These are phyloP conservation scores for Tadarida brasiliensis DNA, from an alignment of 2,797 vertebrate genomes.

Conservation along the genomic window DNA sequence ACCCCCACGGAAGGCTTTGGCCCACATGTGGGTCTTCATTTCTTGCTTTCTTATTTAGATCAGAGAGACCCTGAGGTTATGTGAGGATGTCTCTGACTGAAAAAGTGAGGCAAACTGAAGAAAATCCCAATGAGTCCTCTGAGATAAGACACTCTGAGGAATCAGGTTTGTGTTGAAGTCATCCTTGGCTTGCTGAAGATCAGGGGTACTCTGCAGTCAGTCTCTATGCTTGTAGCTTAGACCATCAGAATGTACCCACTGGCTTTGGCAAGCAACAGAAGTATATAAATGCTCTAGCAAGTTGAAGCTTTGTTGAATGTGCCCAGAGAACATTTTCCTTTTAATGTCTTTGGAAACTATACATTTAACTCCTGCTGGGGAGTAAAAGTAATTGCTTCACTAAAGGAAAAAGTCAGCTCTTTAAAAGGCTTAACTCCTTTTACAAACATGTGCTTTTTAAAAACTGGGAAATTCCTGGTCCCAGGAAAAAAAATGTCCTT, in stretches of 20 bases:
- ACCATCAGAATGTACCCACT: neutral
- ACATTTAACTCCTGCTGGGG: conserved; percentile 74
- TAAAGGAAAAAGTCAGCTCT: neutral
- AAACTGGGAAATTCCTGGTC: conserved; percentile 60
- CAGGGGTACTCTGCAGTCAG: neutral
- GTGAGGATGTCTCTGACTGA: neutral
- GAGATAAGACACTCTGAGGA: neutral
- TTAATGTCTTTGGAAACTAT: conserved; percentile 77
- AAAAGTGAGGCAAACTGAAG: neutral
- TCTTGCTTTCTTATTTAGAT: neutral
- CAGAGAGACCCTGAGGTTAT: neutral
- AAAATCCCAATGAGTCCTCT: neutral
- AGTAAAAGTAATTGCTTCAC: conserved; percentile 69
- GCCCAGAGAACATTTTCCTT: conserved; percentile 62
- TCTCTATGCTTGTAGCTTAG: neutral
- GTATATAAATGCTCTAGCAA: conserved; percentile 22
- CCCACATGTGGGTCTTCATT: neutral
- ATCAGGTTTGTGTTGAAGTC: neutral
- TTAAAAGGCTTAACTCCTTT: conserved; percentile 75
- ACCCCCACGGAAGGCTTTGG: neutral
- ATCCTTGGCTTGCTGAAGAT: neutral
- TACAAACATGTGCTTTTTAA: conserved; percentile 62
- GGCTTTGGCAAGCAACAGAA: neutral
- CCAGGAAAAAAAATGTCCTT: conserved; percentile 58
- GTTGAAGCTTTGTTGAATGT: conserved; percentile 59